phyloP scores from a whole-genome alignment of 2,888 invertebrate species.

The Stenurella melanura region DNA sequence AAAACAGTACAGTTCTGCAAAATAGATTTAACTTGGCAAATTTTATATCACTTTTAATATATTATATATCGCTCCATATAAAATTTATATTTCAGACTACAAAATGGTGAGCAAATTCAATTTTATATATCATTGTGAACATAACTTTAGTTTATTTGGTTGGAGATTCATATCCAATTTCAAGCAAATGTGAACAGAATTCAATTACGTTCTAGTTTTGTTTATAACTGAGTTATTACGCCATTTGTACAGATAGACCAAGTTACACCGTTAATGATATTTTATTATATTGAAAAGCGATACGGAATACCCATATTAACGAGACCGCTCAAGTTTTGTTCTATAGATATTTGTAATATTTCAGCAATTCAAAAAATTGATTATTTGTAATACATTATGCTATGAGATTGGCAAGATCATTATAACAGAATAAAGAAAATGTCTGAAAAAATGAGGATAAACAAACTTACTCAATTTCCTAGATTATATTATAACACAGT shows the following conservation, averaged over 20 bases:
- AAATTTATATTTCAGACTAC: not conserved
- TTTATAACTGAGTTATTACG: not conserved
- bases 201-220: not conserved
- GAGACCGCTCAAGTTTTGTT: too few relatives aligned
- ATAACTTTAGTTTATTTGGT: slow-evolving; percentile 3
- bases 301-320: not conserved
- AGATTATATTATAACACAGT: too few relatives aligned
- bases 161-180: not conserved
- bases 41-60: not conserved
- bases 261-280: not conserved
- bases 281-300: not conserved
- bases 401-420: too few relatives aligned
- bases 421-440: too few relatives aligned
- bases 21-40: not conserved
- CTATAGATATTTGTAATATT: too few relatives aligned
- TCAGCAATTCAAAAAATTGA: too few relatives aligned
- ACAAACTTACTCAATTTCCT: too few relatives aligned
- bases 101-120: not conserved
- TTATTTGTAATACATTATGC: too few relatives aligned
- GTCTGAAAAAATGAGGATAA: too few relatives aligned
- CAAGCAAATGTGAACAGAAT: not conserved
- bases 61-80: not conserved
- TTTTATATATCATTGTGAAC: not conserved
- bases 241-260: not conserved
- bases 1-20: not conserved